Base-by-base conservation (phyloP, 2,888 invertebrate species). In the Brachyopa scutellaris region DNA sequence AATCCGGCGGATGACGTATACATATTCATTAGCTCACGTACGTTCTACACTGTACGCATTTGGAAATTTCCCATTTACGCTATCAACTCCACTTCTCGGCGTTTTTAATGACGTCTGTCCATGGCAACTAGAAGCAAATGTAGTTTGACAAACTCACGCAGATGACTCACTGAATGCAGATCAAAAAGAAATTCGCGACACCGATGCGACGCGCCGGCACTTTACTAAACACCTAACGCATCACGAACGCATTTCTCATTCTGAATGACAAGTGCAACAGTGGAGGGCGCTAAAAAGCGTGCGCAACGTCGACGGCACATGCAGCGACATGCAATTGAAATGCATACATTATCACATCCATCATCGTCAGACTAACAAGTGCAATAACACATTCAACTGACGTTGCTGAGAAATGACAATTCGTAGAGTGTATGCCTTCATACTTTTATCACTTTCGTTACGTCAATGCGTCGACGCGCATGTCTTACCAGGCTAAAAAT, bases 341-440 rank as follows among this genome's bases (percentile, higher is more conserved):
- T 82, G 70, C 77, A 77, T 66, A 47, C 74, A 47, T 59, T 61
- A 82, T 77, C 82, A 45, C 59, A 82, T 82, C 53, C 77, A 82
- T 82, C 82, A 82, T 77, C 82, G 77, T 61, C 55, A 66, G 76
- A 55, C 70, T 82, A 72, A 82, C 82, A 82, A 77, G 64, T n/a
- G n/a, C 53, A 66, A 77, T 82, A 82, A 82, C 38, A 82, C 66
- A 82, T 70, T 76, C 77, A 59, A 61, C 61, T 53, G 53, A 45
- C 36, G 40, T 55, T 82, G 82, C 77, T n/a, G n/a, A n/a, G n/a
- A n/a, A n/a, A 82, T 72, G 70, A 77, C 21, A 82, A 77, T 77
- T 72, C 29, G 33, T 49, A 17, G 5, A 36, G 17, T 9, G 7
- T n/a, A 13, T 15, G 9, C 26, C 5, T 23, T 11, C 4, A 26